Evolutionary conservation across 2,797 vertebrate genomes (phyloP).

Genomic region (Sebastes hopkinsi): DNA sequence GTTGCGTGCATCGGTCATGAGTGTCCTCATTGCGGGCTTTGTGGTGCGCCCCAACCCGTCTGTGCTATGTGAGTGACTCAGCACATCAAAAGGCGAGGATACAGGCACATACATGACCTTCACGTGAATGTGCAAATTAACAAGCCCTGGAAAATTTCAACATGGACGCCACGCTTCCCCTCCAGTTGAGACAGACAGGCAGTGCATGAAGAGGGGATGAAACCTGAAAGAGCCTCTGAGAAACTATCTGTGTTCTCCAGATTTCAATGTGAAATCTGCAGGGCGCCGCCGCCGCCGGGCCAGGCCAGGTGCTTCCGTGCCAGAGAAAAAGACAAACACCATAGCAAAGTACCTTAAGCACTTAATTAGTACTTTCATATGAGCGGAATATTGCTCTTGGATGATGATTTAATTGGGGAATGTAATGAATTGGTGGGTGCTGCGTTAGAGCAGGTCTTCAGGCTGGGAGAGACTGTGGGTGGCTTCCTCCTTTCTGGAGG

Average conservation of each 20-base stretch:
- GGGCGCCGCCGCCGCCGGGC: not conserved
- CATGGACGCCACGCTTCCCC: not conserved
- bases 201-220: not conserved
- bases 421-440: slow-evolving; percentile 63
- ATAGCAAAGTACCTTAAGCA: slow-evolving; percentile 38
- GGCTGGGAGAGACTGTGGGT: slow-evolving; percentile 28
- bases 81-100: slow-evolving; percentile 41
- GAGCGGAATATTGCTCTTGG: slow-evolving; percentile 41
- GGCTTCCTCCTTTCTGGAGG: slow-evolving; percentile 25
- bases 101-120: slow-evolving; percentile 57
- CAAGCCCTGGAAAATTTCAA: slow-evolving; percentile 27
- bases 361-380: slow-evolving; percentile 63
- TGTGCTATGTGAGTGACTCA: slow-evolving; percentile 69
- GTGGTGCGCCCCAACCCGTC: slow-evolving; percentile 49
- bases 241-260: not conserved
- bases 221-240: not conserved
- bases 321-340: slow-evolving; percentile 18
- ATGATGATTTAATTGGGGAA: slow-evolving; percentile 65
- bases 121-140: slow-evolving; percentile 46
- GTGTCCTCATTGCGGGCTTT: slow-evolving; percentile 47
- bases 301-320: slow-evolving; percentile 49
- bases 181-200: not conserved
- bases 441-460: slow-evolving; percentile 58
- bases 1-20: slow-evolving; percentile 52
- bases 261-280: not conserved